phyloP scores from a whole-genome alignment of 2,797 vertebrate species.

The Morelia viridis region DNA sequence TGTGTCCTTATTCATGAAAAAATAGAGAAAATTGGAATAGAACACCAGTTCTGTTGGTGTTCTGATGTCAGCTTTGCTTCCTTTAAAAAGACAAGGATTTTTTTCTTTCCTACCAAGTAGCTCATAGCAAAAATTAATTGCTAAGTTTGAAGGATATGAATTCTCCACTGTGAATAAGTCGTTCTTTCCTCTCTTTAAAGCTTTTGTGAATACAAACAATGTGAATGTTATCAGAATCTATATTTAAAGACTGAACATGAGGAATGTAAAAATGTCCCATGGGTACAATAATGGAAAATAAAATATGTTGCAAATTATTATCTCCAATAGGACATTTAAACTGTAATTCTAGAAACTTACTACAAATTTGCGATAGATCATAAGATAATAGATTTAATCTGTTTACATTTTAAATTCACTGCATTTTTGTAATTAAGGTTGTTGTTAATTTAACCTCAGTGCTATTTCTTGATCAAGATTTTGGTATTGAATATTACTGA shows the following conservation, averaged over 20 bases:
- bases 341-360: conserved; percentile 42
- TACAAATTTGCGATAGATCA: conserved; percentile 54
- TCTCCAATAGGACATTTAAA: conserved; percentile 55
- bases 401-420: conserved; percentile 64
- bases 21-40: not conserved
- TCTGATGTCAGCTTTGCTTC: not conserved
- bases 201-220: conserved; percentile 13
- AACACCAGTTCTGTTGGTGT: not conserved
- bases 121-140: conserved; percentile 8
- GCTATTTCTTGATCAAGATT: conserved; percentile 34
- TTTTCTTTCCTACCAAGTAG: conserved; percentile 11
- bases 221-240: conserved; percentile 47
- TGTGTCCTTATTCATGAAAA: not conserved
- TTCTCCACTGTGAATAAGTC: conserved; percentile 26
- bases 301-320: conserved; percentile 61
- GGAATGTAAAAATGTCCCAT: conserved; percentile 67
- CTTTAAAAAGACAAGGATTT: not conserved
- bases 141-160: not conserved
- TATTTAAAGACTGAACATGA: conserved; percentile 58
- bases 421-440: conserved; percentile 56
- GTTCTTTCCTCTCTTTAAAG: conserved; percentile 35
- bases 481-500: conserved; percentile 36
- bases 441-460: conserved; percentile 54
- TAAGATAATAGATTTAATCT: conserved; percentile 66
- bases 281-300: conserved; percentile 48